A percentile compares a stretch with the other conserved stretches of the same genome.
Evolutionary conservation across 2,797 vertebrate genomes (phyloP).

Genomic region (Arctocebus calabarensis): DNA sequence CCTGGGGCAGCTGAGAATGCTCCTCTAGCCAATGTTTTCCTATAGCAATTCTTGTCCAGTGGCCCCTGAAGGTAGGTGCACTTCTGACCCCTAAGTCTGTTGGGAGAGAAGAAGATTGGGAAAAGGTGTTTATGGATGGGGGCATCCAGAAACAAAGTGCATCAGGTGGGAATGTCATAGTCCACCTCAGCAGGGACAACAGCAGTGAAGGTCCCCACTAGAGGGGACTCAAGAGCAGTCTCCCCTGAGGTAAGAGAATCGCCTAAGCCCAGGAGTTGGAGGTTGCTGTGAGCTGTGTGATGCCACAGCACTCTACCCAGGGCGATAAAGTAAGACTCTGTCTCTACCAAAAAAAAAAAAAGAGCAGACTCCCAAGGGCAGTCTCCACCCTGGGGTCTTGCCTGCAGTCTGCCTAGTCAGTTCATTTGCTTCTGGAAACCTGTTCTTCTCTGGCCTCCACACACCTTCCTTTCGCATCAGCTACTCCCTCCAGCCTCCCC

Average conservation of each 20-base stretch:
- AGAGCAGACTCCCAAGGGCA: background rate
- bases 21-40: background rate
- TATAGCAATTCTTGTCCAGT: background rate
- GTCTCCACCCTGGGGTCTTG: background rate
- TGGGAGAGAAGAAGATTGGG: background rate
- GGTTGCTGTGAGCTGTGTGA: too few species aligned
- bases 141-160: too few species aligned
- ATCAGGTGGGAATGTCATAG: rapidly evolving
- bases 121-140: background rate
- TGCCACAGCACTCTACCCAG: too few species aligned
- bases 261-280: too few species aligned
- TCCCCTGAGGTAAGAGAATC: background rate
- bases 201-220: background rate
- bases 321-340: too few species aligned
- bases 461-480: too few species aligned
- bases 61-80: background rate
- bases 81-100: background rate
- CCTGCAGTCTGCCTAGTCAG: too few species aligned
- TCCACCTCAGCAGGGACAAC: rapidly evolving
- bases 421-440: background rate
- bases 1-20: background rate
- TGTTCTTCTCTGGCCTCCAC: background rate
- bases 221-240: constrained; percentile 9
- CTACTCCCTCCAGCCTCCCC: background rate
- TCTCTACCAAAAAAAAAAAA: too few species aligned